phyloP scores from a whole-genome alignment of 2,888 invertebrate genomes.

The Ariolimax columbianus region DNA sequence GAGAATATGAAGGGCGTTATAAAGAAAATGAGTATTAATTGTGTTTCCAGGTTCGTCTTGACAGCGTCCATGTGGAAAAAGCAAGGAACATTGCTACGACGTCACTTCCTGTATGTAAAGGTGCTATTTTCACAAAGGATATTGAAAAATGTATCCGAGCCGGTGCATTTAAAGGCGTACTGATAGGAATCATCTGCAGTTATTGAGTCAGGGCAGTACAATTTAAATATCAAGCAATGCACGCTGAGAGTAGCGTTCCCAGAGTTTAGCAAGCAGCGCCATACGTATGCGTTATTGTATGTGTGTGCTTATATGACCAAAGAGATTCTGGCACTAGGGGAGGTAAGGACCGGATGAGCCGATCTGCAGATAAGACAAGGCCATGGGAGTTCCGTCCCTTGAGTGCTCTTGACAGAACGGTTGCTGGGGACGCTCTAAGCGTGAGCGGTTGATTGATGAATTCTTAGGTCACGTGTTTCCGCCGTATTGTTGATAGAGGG shows the following conservation, averaged over 20 bases:
- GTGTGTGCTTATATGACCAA: slow-evolving; percentile 3
- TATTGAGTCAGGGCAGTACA: not conserved
- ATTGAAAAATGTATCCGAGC: not conserved
- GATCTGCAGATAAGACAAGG: slow-evolving; percentile 21
- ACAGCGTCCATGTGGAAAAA: too few relatives aligned
- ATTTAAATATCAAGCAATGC: too few relatives aligned
- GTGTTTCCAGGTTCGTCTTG: too few relatives aligned
- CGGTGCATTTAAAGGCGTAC: not conserved
- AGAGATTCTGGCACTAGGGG: slow-evolving; percentile 13
- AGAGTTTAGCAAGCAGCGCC: not conserved
- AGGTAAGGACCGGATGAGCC: slow-evolving; percentile 9
- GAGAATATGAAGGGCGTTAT: too few relatives aligned
- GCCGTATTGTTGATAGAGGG: slow-evolving; percentile 1
- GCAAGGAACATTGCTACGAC: too few relatives aligned
- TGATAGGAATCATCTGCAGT: slow-evolving; percentile 5
- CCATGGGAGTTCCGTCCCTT: not conserved
- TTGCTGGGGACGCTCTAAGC: not conserved
- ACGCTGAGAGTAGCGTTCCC: slow-evolving; percentile 1
- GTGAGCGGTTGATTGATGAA: slow-evolving; percentile 25
- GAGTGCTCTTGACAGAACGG: not conserved
- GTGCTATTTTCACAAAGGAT: too few relatives aligned
- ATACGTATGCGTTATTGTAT: not conserved
- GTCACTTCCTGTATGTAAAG: too few relatives aligned
- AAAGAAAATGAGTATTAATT: too few relatives aligned
- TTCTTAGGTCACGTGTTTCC: not conserved